Conservation (phyloP, 2,888 invertebrate genomes). For the Euplexia lucipara region DNA sequence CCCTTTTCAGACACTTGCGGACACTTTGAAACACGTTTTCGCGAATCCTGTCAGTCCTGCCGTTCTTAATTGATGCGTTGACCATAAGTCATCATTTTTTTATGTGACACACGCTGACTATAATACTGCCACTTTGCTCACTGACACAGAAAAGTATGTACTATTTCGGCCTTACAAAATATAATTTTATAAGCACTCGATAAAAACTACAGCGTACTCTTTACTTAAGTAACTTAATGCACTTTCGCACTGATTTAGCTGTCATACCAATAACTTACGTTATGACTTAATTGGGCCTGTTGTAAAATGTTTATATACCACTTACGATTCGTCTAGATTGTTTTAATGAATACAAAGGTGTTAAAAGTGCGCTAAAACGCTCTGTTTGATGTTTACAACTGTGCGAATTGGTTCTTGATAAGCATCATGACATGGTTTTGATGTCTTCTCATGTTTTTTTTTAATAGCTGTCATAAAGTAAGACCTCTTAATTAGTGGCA, state of each 20-base stretch:
- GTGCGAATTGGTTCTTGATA: conserved; percentile 18
- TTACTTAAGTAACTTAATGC: conserved; percentile 14
- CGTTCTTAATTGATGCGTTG: too few relatives aligned
- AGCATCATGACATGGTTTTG: not conserved
- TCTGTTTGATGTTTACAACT: conserved; percentile 4
- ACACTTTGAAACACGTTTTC: too few relatives aligned
- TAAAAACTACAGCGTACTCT: conserved; percentile 9
- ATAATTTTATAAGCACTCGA: not conserved
- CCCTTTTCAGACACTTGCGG: too few relatives aligned
- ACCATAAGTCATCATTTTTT: too few relatives aligned
- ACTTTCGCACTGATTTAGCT: conserved; percentile 44
- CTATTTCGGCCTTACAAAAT: not conserved
- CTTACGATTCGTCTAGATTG: conserved; percentile 15
- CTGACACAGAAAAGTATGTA: too few relatives aligned
- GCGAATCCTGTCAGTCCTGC: too few relatives aligned
- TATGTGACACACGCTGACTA: too few relatives aligned
- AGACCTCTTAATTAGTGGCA: too few relatives aligned
- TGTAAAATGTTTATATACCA: conserved; percentile 13
- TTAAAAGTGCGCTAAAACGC: conserved; percentile 12
- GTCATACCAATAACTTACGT: conserved; percentile 11
- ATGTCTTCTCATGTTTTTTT: not conserved
- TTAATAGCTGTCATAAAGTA: too few relatives aligned
- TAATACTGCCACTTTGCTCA: too few relatives aligned
- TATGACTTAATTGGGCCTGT: conserved; percentile 30
- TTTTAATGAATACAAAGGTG: conserved; percentile 18